These are phyloP conservation scores for Pristionchus exspectatus DNA, from an alignment of 2,888 invertebrate genomes.

Conservation along the genomic window DNA sequence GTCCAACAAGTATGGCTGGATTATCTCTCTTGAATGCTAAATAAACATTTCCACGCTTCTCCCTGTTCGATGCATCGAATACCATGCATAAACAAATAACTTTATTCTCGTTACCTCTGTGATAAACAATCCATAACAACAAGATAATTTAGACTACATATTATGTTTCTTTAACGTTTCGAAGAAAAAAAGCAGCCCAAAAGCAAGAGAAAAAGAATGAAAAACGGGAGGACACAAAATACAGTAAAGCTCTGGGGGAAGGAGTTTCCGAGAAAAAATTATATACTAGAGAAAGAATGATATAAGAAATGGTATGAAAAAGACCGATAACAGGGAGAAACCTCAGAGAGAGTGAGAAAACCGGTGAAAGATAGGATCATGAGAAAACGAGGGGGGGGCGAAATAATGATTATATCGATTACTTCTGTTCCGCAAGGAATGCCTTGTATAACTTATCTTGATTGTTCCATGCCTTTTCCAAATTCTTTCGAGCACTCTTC, in stretches of 20 bases:
- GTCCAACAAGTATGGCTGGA: neutral
- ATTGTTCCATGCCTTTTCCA: slow-evolving; percentile 67
- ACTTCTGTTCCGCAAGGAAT: slow-evolving; percentile 20
- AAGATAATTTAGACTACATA: slow-evolving; percentile 30
- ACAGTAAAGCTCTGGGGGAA: neutral
- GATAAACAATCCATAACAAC: neutral
- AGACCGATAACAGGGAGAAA: neutral
- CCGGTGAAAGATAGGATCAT: neutral
- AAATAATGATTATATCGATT: neutral
- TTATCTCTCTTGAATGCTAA: neutral
- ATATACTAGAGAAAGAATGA: neutral
- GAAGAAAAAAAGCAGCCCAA: neutral
- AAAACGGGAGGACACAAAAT: slow-evolving; percentile 13
- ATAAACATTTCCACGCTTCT: neutral
- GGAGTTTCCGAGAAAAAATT: neutral
- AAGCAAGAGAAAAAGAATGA: neutral
- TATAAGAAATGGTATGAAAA: neutral
- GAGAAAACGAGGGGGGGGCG: neutral
- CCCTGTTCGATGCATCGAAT: too few species aligned
- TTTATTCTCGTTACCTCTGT: slow-evolving; percentile 6
- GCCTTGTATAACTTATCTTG: slow-evolving; percentile 59
- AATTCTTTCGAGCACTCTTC: slow-evolving; percentile 71
- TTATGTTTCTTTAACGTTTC: neutral
- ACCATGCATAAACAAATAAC: neutral
- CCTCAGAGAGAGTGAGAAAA: neutral